A percentile compares a stretch with the other conserved stretches of the same genome.
Conservation (phyloP, 2,888 invertebrate genomes). For the Meghimatium bilineatum region DNA sequence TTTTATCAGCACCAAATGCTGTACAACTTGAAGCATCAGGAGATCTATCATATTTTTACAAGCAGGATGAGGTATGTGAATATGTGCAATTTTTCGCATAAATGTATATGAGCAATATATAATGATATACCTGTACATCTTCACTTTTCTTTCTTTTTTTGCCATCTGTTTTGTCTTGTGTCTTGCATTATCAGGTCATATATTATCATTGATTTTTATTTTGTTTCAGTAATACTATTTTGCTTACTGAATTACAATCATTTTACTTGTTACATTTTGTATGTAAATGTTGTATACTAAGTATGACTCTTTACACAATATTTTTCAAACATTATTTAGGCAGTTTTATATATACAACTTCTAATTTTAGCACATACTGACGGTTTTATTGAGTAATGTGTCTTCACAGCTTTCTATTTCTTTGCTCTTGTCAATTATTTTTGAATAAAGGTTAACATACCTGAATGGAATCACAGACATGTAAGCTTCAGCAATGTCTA, state of each 20-base stretch:
- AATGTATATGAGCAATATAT: neutral
- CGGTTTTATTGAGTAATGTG: neutral
- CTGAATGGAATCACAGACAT: no score
- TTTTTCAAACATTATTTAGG: neutral
- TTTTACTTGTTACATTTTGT: no score
- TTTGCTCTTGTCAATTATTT: no score
- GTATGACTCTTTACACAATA: no score
- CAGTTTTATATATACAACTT: neutral
- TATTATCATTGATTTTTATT: neutral
- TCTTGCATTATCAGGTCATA: no score
- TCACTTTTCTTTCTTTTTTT: no score
- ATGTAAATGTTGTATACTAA: no score
- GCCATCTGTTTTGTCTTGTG: no score
- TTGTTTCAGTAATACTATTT: neutral
- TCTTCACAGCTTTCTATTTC: neutral
- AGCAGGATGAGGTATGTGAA: conserved; percentile 71
- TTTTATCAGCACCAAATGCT: conserved; percentile 66
- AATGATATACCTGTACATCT: neutral
- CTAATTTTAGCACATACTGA: neutral
- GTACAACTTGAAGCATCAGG: conserved; percentile 72
- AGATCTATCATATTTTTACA: conserved; percentile 74
- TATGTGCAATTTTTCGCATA: neutral
- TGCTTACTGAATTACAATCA: neutral
- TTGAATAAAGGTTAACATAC: no score
- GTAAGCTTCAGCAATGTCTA: no score